These are phyloP conservation scores for Drosophila nr. perissopoda DNA, from an alignment of 2,888 invertebrate species.

Conservation along the genomic window DNA sequence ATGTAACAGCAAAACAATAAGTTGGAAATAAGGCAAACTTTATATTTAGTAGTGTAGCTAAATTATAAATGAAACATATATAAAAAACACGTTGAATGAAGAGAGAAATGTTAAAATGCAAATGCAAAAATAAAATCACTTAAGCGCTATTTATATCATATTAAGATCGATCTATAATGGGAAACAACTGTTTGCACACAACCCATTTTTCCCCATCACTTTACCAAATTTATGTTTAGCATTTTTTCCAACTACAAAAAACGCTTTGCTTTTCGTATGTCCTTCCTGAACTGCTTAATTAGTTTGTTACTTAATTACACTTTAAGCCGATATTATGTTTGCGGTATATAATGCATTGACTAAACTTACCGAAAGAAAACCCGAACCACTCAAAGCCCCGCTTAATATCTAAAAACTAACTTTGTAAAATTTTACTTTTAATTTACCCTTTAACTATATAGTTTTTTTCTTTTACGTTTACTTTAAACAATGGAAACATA, in stretches of 20 bases:
- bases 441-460: slow-evolving; percentile 61
- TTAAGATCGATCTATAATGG: slow-evolving; percentile 53
- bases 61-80: slow-evolving; percentile 46
- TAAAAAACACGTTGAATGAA: slow-evolving; percentile 21
- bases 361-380: slow-evolving; percentile 32
- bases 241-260: slow-evolving; percentile 23
- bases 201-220: background rate
- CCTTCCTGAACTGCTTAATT: slow-evolving; percentile 33
- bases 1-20: slow-evolving; percentile 73
- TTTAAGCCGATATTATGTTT: slow-evolving; percentile 50
- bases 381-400: slow-evolving; percentile 43
- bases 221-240: slow-evolving; percentile 35
- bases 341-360: slow-evolving; percentile 45
- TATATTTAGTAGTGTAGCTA: slow-evolving; percentile 65
- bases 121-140: slow-evolving; percentile 54
- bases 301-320: slow-evolving; percentile 64
- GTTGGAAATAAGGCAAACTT: slow-evolving; percentile 69
- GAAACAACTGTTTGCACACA: slow-evolving; percentile 39
- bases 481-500: slow-evolving; percentile 55
- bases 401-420: slow-evolving; percentile 52
- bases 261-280: slow-evolving; percentile 23
- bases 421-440: slow-evolving; percentile 70
- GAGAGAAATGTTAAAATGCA: slow-evolving; percentile 35
- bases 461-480: slow-evolving; percentile 57
- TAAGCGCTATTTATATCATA: slow-evolving; percentile 65